A percentile compares a stretch with the other conserved stretches of the same genome.
phyloP scores from a whole-genome alignment of 2,888 invertebrate species.

The Margaritifera margaritifera region DNA sequence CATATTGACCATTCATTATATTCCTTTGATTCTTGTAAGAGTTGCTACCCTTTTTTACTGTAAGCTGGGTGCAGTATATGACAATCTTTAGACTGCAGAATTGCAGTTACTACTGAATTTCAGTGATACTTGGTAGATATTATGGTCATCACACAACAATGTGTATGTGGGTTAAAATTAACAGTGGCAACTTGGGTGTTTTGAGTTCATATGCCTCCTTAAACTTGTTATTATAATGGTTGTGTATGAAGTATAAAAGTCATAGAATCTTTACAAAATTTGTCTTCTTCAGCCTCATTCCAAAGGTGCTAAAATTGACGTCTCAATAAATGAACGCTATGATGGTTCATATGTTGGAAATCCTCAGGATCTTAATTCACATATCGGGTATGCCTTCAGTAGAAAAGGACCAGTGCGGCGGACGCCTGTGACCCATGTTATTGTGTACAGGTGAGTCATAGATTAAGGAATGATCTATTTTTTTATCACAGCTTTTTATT shows the following conservation, averaged over 20 bases:
- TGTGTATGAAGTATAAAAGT: neutral
- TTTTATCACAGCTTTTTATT: neutral
- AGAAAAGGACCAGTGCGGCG: constrained; percentile 83
- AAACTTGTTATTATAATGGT: neutral
- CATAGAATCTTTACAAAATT: too few species aligned
- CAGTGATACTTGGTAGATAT: too few species aligned
- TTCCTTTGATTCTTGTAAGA: too few species aligned
- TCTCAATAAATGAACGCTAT: constrained; percentile 94
- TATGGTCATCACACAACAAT: too few species aligned
- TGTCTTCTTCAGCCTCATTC: constrained; percentile 64
- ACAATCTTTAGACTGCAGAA: too few species aligned
- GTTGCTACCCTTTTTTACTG: too few species aligned
- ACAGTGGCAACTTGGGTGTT: neutral
- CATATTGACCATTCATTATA: too few species aligned
- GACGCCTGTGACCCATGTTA: constrained; percentile 84
- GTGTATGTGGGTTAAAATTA: too few species aligned
- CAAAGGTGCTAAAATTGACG: constrained; percentile 88
- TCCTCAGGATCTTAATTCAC: constrained; percentile 76
- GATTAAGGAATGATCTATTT: neutral
- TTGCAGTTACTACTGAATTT: too few species aligned
- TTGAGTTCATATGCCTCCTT: neutral
- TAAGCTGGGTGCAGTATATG: too few species aligned
- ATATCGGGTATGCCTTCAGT: constrained; percentile 79
- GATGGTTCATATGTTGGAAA: constrained; percentile 96
- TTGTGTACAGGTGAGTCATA: constrained; percentile 79